phyloP scores from a whole-genome alignment of 1,140 invertebrate genomes.

The Dufourea novaeangliae region DNA sequence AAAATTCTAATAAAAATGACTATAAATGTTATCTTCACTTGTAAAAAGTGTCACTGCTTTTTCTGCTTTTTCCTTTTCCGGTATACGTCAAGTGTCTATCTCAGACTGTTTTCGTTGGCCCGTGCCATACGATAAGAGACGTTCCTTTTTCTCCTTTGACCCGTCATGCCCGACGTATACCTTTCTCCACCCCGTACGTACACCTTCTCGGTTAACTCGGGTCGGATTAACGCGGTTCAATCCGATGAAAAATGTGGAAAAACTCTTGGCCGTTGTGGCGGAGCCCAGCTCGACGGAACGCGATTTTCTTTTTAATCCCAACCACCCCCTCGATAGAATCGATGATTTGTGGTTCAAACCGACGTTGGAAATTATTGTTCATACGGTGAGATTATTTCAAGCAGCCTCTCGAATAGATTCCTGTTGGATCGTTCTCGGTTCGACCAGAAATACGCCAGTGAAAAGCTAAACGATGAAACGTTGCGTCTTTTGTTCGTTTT shows the following conservation, averaged over 20 bases:
- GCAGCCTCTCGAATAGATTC: neutral
- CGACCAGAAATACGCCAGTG: neutral
- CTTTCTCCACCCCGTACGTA: neutral
- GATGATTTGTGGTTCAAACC: neutral
- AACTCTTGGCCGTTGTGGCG: neutral
- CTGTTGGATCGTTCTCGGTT: neutral
- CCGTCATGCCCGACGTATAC: neutral
- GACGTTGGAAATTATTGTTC: neutral
- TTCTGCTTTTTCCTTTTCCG: neutral
- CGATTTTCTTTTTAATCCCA: neutral
- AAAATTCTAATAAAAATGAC: too few relatives aligned
- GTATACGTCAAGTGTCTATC: neutral
- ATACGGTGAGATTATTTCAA: neutral
- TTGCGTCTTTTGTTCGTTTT: too few relatives aligned
- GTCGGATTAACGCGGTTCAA: constrained; percentile 25
- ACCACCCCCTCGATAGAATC: neutral
- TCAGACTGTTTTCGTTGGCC: neutral
- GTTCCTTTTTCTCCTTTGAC: neutral
- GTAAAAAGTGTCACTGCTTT: too few relatives aligned
- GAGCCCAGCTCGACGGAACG: neutral
- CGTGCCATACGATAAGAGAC: neutral
- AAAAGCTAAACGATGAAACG: too few relatives aligned
- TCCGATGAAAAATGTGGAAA: constrained; percentile 46
- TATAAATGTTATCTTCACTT: neutral
- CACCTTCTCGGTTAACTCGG: neutral